Evolutionary conservation across 2,888 invertebrate genomes (phyloP), one percentile per base, ranked within the genome.

Genomic region (Apamea sordens): DNA sequence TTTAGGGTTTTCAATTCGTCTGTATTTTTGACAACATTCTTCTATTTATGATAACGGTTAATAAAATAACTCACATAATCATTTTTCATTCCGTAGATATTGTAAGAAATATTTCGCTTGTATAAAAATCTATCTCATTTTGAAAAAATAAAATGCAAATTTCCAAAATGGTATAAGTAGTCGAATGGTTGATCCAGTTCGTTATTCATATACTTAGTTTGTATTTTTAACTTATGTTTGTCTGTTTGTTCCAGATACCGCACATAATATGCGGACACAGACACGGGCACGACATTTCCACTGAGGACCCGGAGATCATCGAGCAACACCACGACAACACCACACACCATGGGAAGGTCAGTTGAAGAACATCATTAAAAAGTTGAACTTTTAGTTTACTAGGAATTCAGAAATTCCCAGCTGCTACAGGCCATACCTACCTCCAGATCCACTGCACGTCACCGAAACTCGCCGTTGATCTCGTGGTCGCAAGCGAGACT

Each of bases 261-360:
- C 92, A 91, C 36, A 90, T 85, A 73, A 85, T 90, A 64, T 90
- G 90, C 47, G 92, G 93, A 0, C 96, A 97, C 82, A 89, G 96
- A 64, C 96, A 96, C 75, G 96, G 96, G 0, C 96, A 97, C 79
- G 96, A 96, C 81, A 90, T 96, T 50, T 96, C 96, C 0, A 96
- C 96, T 0, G 96, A 96, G 79, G 94, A 94, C 2, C 96, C 96
- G 0, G 95, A 96, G 61, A 80, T 94, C 28, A 89, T 91, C 0
- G 95, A 95, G 0, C 77, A 84, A 0, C 92, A 93, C 50, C 92
- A 93, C 24, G 96, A 95, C 28, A 97, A 96, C 85, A 92, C 89
- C 24, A 95, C 95, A 0, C 96, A 95, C 59, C 96, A 96, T 92
- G 96, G 95, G 6, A 96, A 96, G 94, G 96, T 96, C 74, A 83